These are phyloP conservation scores for Cirrhinus molitorella DNA, from an alignment of 2,797 vertebrate genomes.

Conservation along the genomic window DNA sequence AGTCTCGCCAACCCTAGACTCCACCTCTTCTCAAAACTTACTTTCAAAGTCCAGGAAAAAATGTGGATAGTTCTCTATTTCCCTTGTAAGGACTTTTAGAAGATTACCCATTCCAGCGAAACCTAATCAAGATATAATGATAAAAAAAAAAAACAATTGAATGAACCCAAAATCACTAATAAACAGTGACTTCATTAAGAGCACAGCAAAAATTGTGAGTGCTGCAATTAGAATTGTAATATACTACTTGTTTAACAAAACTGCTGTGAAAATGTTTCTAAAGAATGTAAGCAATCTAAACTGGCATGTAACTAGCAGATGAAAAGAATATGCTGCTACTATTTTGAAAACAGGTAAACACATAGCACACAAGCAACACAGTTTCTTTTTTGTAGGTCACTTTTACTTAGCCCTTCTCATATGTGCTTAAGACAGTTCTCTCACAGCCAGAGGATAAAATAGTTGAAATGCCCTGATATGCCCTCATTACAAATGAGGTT, in stretches of 20 bases:
- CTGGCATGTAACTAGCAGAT: background rate
- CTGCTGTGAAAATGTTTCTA: background rate
- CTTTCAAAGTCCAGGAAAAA: conserved; percentile 99
- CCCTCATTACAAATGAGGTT: background rate
- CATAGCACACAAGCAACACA: background rate
- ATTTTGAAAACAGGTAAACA: background rate
- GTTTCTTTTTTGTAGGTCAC: conserved; percentile 1
- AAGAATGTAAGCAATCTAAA: background rate
- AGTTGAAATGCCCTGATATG: background rate
- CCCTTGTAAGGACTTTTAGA: conserved; percentile 99
- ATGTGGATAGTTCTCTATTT: conserved; percentile 99
- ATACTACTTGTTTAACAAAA: background rate
- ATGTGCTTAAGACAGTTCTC: background rate
- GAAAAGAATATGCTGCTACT: background rate
- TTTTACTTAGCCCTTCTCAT: background rate
- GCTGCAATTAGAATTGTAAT: background rate
- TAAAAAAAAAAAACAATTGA: conserved; percentile 50
- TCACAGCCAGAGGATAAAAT: background rate
- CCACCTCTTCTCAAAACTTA: conserved; percentile 84
- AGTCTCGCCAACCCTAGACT: conserved; percentile 52
- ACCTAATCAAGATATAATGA: conserved; percentile 86
- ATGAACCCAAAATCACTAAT: conserved; percentile 35
- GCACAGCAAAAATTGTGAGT: background rate
- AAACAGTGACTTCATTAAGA: background rate
- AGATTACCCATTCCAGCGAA: conserved; percentile 99